Evolutionary conservation across 2,797 vertebrate species (phyloP), one percentile per base, ranked within the genome.

Genomic region (Fratercula arctica): DNA sequence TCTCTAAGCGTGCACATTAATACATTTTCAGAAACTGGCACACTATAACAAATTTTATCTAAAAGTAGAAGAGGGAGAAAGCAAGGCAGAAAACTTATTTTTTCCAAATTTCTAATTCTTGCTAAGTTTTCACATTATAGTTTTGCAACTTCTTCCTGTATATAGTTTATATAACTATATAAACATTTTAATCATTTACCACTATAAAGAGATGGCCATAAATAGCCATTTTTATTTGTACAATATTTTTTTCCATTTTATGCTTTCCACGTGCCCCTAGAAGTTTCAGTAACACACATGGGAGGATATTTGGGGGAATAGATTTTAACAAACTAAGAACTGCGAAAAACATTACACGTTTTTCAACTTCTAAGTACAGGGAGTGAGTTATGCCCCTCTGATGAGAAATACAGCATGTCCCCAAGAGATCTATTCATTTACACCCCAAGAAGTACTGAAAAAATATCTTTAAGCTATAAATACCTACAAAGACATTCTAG

Each of bases 381-480:
- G 35, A 88, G 16, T 0, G 0, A 85, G 23, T 85, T 76, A 69
- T 67, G 23, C 9, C 70, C 39, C 39, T 67, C 59, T 81, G 37
- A 79, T 79, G 39, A 93, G 23, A 94, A 68, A 85, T 33, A 57
- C 11, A 87, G 51, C 28, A 10, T 21, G n/a, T 25, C 43, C 51
- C 61, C 3, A 0, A 64, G 54, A 78, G 39, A 29, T 73, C 81
- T 75, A 25, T 78, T 75, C 67, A 69, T 91, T 89, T 84, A 87
- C 60, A 83, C 41, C 45, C 63, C 73, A 73, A 90, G 56, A 77
- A 94, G 21, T 31, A 60, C 6, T 51, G 37, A 53, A 77, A 90
- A 87, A 81, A 39, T 66, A 48, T 39, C 50, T 85, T 87, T 59
- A 63, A 76, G 11, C 85, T 78, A 45, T 39, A 77, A 94, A 82